A percentile compares a stretch with the other conserved stretches of the same genome.
These are phyloP conservation scores for Colius striatus DNA, from an alignment of 2,113 vertebrate genomes.

Conservation along the genomic window DNA sequence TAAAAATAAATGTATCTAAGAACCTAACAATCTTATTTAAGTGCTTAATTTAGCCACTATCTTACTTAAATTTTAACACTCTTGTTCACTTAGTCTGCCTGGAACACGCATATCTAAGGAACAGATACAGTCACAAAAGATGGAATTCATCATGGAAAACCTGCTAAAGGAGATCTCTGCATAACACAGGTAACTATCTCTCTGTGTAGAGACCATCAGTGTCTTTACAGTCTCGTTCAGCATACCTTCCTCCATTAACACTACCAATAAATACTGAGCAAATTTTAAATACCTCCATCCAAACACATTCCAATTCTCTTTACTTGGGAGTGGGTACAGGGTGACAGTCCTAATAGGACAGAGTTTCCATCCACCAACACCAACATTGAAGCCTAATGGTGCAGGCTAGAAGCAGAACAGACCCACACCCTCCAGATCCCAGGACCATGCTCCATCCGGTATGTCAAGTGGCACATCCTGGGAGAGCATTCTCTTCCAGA, in stretches of 20 bases:
- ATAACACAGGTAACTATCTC: background rate
- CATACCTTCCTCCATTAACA: background rate
- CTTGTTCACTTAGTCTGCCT: background rate
- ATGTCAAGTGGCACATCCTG: rapidly evolving
- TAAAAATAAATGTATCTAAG: background rate
- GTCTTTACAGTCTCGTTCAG: background rate
- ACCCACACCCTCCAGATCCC: background rate
- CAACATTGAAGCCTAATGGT: background rate
- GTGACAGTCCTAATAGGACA: background rate
- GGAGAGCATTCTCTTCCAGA: background rate
- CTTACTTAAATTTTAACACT: background rate
- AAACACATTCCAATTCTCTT: background rate
- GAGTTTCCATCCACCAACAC: background rate
- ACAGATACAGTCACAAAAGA: background rate
- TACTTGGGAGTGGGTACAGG: background rate
- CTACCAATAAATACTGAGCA: background rate
- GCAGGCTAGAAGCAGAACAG: background rate
- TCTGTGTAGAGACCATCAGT: background rate
- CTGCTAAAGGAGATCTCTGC: background rate
- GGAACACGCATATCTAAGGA: background rate
- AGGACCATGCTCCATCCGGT: background rate
- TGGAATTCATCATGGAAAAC: background rate
- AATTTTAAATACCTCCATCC: background rate
- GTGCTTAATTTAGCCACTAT: background rate
- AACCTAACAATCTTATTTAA: background rate